Base-by-base conservation (phyloP, 2,113 vertebrate genomes). In the Redunca redunca region DNA sequence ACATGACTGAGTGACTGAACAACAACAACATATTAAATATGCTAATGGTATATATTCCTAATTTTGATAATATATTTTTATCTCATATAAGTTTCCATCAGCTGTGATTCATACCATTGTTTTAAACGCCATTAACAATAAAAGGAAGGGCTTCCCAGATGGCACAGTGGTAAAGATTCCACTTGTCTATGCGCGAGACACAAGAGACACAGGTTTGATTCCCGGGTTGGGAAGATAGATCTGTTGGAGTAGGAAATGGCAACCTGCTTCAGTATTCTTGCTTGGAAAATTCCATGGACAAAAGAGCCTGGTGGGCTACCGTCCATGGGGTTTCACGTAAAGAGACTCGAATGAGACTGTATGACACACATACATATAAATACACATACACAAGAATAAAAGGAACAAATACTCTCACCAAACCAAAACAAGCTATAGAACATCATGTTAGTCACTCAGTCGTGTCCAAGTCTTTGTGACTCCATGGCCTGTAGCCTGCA, bases 41-140 rank as follows among this genome's bases (percentile, higher is more conserved):
- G 67, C 57, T 40, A 83, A 83, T 95, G 33, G n/a, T 43, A 11
- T 82, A 53, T 89, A 30, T 40, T 90, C n/a, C 83, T 89, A 43
- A 8, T 40, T 64, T 77, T 81, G n/a, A 83, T 55, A 7, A 89
- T 71, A 11, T 53, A 90, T 57, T 94, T 83, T 91, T 64, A 81
- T 82, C n/a, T 5, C 12, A 83, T 94, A 3, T 25, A 82, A 82
- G 3, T 80, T 91, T 6, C 16, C 36, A 33, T 10, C 48, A 2
- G 2, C 17, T 60, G 6, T 85, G 30, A 94, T 43, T 74, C 2
- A 74, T 81, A 50, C 2, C 58, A 13, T 48, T 67, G 53, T 33
- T 84, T 5, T 4, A 36, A 2, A 50, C 8, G 30, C 5, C 12
- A 50, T 95, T 90, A 90, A 48, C n/a, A 74, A 74, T 40, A 23